Evolutionary conservation across 2,888 invertebrate species (phyloP), one percentile per base, ranked within the genome.

Genomic region (Drosophila niveifrons): DNA sequence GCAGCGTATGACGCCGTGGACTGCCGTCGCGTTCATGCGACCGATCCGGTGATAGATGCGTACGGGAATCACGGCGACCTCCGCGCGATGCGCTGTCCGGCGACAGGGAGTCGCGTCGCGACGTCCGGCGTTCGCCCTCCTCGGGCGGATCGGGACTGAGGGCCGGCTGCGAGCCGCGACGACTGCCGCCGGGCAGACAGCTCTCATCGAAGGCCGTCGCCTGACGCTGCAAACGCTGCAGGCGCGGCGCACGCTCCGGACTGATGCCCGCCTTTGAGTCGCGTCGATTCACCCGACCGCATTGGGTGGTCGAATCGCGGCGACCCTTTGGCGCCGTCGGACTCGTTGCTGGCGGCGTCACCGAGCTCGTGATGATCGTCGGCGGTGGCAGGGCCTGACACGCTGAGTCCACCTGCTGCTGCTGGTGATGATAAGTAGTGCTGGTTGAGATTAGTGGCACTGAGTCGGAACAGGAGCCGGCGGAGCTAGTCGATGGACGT

Each of bases 141-240:
- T 95, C 95, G 0, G 94, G 95, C 0, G 94, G 95, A 91, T 97
- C 97, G 0, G 97, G 97, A 51, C 96, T 96, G 46, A 97, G 93
- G 1, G 95, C 95, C 1, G 97, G 97, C 69, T 97, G 97, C 2
- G 96, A 97, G 71, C 96, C 97, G 46, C 97, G 94, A 47, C 97
- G 94, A 91, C 93, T 93, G 31, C 94, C 61, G 23, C 95, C 95
- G 0, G 96, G 96, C 56, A 96, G 94, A 80, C 94, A 95, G 43
- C 96, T 96, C 91, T 98, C 97, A 92, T 98, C 98, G 89, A 96
- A 97, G 39, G 97, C 96, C 6, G 97, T 97, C 15, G 97, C 96
- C 78, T 98, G 98, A 34, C 98, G 94, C 89, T 97, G 96, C 53
- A 97, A 93, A 59, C 96, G 94, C 47, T 95, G 95, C 72, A 95